phyloP scores from a whole-genome alignment of 2,888 invertebrate genomes.

The Leucophenga montana region DNA sequence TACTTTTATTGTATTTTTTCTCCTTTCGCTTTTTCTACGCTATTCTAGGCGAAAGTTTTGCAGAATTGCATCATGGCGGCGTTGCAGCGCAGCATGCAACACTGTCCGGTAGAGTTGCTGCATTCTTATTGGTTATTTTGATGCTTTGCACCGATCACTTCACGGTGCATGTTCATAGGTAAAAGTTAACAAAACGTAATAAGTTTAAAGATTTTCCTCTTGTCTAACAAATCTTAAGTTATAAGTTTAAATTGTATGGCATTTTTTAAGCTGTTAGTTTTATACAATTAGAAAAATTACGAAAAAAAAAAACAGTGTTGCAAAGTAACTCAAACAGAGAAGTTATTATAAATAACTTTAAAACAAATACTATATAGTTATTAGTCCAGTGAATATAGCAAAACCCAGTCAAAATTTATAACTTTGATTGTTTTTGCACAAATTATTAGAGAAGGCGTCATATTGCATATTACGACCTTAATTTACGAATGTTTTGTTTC shows the following conservation, averaged over 20 bases:
- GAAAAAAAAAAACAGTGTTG: conserved; percentile 35
- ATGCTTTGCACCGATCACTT: conserved; percentile 46
- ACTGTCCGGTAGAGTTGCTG: conserved; percentile 50
- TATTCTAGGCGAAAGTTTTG: conserved; percentile 77
- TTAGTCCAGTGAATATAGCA: too few relatives aligned
- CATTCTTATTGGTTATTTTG: conserved; percentile 56
- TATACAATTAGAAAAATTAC: conserved; percentile 38
- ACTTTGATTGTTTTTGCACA: too few relatives aligned
- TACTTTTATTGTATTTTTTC: conserved; percentile 28
- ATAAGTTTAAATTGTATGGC: background rate
- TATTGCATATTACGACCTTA: too few relatives aligned
- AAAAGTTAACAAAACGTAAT: conserved; percentile 47
- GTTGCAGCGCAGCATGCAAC: conserved; percentile 46
- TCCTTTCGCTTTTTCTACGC: conserved; percentile 18
- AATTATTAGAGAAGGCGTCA: too few relatives aligned
- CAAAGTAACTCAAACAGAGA: conserved; percentile 53
- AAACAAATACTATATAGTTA: conserved; percentile 35
- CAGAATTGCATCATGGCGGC: conserved; percentile 77
- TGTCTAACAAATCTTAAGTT: conserved; percentile 38
- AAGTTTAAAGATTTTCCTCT: conserved; percentile 24
- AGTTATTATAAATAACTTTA: conserved; percentile 24
- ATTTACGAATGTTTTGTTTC: too few relatives aligned
- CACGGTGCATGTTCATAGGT: conserved; percentile 56
- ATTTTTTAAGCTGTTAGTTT: conserved; percentile 35
- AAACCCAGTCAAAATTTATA: too few relatives aligned